Percentiles rank a stretch among this genome's conserved stretches.
Conservation (phyloP, 2,888 invertebrate genomes). For the Protonemura montana region DNA sequence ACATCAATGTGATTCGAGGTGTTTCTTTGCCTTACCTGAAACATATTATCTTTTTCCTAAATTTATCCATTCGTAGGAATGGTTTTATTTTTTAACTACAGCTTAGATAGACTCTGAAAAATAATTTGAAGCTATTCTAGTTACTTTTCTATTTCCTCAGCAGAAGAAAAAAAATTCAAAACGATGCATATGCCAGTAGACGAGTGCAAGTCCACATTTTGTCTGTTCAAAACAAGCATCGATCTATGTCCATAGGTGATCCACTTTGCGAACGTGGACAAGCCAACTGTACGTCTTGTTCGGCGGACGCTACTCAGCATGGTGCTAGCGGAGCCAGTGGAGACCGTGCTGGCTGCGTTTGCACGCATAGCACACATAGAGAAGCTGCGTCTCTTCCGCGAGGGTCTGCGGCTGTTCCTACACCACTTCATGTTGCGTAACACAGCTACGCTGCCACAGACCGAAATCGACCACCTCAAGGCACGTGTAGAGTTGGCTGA, state of each 20-base stretch:
- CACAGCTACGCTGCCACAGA: slow-evolving; percentile 60
- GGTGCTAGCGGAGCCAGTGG: slow-evolving; percentile 71
- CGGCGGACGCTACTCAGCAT: slow-evolving; percentile 79
- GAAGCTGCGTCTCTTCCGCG: slow-evolving; percentile 81
- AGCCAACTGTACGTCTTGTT: slow-evolving; percentile 78
- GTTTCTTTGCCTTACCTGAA: too few species aligned
- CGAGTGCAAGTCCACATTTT: too few species aligned
- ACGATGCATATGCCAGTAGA: too few species aligned
- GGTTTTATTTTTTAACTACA: too few species aligned
- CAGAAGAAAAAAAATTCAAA: too few species aligned
- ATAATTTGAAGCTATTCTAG: too few species aligned
- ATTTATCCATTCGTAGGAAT: too few species aligned
- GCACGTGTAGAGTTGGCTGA: slow-evolving; percentile 71
- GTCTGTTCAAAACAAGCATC: too few species aligned
- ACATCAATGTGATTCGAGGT: too few species aligned
- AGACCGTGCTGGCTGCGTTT: slow-evolving; percentile 70
- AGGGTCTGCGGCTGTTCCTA: slow-evolving; percentile 84
- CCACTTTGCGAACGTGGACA: slow-evolving; percentile 85
- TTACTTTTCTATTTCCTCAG: too few species aligned
- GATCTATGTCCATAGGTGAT: slow-evolving; percentile 70
- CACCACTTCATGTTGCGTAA: slow-evolving; percentile 83
- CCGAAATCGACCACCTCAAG: slow-evolving; percentile 62
- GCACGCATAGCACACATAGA: slow-evolving; percentile 74
- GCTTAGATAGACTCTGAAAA: too few species aligned
- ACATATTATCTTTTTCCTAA: too few species aligned